Conservation (phyloP, 2,888 invertebrate genomes). For the Trichopria drosophilae region DNA sequence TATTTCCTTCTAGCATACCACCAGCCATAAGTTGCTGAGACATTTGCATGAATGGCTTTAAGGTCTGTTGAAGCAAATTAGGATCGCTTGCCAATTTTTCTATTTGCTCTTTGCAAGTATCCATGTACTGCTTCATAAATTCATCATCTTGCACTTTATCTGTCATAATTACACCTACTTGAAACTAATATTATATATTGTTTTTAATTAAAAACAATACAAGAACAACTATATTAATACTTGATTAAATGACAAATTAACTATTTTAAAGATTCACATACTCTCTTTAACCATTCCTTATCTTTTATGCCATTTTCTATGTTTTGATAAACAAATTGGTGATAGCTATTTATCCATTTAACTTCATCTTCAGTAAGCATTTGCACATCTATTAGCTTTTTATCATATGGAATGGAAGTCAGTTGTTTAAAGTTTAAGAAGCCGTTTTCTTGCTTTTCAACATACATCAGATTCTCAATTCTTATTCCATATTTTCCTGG, state of each 20-base stretch:
- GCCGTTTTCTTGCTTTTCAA: conserved; percentile 11
- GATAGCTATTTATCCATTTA: conserved; percentile 15
- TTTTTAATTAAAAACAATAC: conserved; percentile 22
- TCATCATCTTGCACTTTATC: conserved; percentile 23
- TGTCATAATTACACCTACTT: conserved; percentile 24
- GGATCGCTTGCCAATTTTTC: conserved; percentile 23
- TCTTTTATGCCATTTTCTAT: conserved; percentile 19
- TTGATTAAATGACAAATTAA: conserved; percentile 20
- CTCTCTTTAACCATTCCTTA: conserved; percentile 19
- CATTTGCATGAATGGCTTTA: conserved; percentile 22
- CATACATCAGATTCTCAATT: conserved; percentile 22
- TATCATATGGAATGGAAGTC: conserved; percentile 15
- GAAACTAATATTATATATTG: conserved; percentile 19
- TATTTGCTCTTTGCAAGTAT: conserved; percentile 24
- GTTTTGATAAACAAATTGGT: conserved; percentile 19
- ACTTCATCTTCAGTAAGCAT: conserved; percentile 18
- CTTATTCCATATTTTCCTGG: conserved; percentile 21
- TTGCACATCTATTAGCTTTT: conserved; percentile 16
- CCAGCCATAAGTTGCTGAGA: conserved; percentile 23
- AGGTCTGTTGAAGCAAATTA: conserved; percentile 21
- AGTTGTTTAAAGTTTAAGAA: conserved; percentile 13
- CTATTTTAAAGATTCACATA: conserved; percentile 18
- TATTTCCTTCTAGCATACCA: conserved; percentile 21
- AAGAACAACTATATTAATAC: conserved; percentile 18
- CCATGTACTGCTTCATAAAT: conserved; percentile 22